Percentiles rank a stretch among this genome's conserved stretches.
Conservation (phyloP, 92 coral and sea anemone genomes). For the Blastomussa wellsi region DNA sequence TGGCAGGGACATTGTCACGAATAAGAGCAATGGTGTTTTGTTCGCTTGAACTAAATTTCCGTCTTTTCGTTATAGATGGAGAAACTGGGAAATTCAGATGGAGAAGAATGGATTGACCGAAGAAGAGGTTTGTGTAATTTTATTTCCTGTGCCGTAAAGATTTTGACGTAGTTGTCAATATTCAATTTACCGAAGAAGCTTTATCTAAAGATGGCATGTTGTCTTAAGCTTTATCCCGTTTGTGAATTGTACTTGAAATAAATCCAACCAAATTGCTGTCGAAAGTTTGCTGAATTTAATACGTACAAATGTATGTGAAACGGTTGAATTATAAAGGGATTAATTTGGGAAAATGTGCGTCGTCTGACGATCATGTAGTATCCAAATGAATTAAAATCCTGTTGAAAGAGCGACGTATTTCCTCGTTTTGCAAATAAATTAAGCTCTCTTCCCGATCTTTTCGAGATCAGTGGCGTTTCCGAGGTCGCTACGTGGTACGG, state of each 20-base stretch:
- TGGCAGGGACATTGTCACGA: not conserved
- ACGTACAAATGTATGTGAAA: not conserved
- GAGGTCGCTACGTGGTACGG: not conserved
- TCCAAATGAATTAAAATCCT: constrained; percentile 13
- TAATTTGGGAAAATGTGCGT: not conserved
- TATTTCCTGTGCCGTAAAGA: not conserved
- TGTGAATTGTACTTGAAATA: not conserved
- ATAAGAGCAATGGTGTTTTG: not conserved
- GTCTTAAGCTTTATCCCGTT: not conserved
- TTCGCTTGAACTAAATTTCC: not conserved
- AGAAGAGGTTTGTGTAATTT: constrained; percentile 73
- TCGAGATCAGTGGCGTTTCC: not conserved
- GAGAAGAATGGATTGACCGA: constrained; percentile 84
- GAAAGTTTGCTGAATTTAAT: not conserved
- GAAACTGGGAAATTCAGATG: constrained; percentile 80
- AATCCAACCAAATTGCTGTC: not conserved
- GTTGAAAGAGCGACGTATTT: not conserved
- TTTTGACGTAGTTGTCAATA: not conserved
- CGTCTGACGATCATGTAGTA: not conserved
- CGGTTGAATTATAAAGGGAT: not conserved
- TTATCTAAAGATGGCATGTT: not conserved
- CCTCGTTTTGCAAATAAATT: not conserved
- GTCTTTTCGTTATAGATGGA: constrained; percentile 61
- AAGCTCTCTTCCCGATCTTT: not conserved
- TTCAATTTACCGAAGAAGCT: not conserved